Evolutionary conservation across 1,140 invertebrate genomes (phyloP).

Genomic region (Artemia franciscana): DNA sequence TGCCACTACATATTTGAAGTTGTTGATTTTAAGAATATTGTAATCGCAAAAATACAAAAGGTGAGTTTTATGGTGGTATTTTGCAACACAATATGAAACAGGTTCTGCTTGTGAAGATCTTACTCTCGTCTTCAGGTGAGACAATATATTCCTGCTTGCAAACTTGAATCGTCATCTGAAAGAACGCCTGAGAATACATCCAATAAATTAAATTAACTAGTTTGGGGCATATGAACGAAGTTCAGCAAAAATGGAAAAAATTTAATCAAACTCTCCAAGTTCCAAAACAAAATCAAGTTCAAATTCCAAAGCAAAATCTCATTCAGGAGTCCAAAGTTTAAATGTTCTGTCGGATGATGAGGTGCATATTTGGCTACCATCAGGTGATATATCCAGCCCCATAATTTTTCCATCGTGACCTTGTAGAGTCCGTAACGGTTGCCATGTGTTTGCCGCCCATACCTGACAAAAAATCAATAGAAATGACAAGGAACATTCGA

Average conservation of each 20-base stretch:
- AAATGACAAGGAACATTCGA: neutral
- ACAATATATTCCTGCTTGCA: too few relatives aligned
- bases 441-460: constrained; percentile 90
- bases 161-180: too few relatives aligned
- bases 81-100: too few relatives aligned
- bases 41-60: too few relatives aligned
- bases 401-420: constrained; percentile 94
- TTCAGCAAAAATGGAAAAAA: neutral
- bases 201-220: too few relatives aligned
- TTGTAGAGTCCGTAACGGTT: constrained; percentile 71
- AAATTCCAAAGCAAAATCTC: neutral
- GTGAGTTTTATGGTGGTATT: too few relatives aligned
- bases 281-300: too few relatives aligned
- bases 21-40: too few relatives aligned
- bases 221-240: neutral
- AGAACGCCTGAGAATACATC: too few relatives aligned
- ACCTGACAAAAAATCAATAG: constrained; percentile 23
- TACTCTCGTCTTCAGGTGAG: too few relatives aligned
- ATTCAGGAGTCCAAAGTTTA: constrained; percentile 82
- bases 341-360: constrained; percentile 90
- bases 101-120: too few relatives aligned
- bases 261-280: neutral
- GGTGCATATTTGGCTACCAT: constrained; percentile 75
- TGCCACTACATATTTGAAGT: too few relatives aligned
- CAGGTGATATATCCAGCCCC: constrained; percentile 59